Percentiles rank a stretch among this genome's conserved stretches.
Evolutionary conservation across 2,113 vertebrate species (phyloP).

Genomic region (Halcyon senegalensis): DNA sequence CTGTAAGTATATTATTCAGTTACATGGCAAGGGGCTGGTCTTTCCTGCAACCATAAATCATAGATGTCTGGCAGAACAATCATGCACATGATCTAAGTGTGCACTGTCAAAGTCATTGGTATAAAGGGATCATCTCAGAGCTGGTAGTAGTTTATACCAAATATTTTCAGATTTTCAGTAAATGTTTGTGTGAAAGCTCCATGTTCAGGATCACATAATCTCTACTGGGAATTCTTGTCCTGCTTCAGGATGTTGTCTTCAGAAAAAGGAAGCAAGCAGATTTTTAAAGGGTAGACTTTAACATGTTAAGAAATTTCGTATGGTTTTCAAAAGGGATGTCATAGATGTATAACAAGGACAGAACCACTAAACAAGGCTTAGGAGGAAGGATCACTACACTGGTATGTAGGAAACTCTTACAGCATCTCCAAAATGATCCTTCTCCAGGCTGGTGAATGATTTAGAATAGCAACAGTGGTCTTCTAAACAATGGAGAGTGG

Average conservation of each 20-base stretch:
- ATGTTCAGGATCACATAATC: background rate
- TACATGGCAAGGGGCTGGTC: background rate
- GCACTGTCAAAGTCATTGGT: background rate
- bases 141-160: slow-evolving; percentile 15
- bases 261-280: background rate
- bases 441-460: background rate
- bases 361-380: background rate
- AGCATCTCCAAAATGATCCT: background rate
- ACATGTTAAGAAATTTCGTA: background rate
- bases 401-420: background rate
- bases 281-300: background rate
- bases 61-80: background rate
- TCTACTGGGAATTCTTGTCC: background rate
- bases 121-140: background rate
- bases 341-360: background rate
- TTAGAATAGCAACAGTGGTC: background rate
- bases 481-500: background rate
- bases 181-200: background rate
- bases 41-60: background rate
- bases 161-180: background rate
- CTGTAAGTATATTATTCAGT: background rate
- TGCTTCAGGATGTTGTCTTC: background rate
- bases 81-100: background rate
- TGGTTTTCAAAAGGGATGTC: background rate
- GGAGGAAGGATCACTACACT: background rate